Evolutionary conservation across 2,797 vertebrate species (phyloP), one percentile per base, ranked within the genome.

Genomic region (Hippocampus kuda): DNA sequence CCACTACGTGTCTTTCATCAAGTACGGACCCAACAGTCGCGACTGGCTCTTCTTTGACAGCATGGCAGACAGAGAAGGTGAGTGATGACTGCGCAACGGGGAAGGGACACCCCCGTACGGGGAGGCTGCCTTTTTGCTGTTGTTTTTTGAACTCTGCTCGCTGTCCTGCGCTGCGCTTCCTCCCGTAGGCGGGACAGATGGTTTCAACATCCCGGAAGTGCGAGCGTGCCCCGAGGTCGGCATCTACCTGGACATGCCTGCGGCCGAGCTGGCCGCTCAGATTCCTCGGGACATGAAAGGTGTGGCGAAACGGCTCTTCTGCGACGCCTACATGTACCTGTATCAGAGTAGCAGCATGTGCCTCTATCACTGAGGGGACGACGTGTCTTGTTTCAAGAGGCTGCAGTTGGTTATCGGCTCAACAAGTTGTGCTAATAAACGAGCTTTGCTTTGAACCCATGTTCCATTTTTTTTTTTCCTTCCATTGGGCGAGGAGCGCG

Each of bases 41-140:
- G 89, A 94, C 85, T 97, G 94, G 94, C 91, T 95, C 87, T 97
- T 97, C 84, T 95, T 95, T 0, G 94, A 97, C 88, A 97, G 94
- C 86, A 97, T 97, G 94, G 93, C 94, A 0, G 94, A 97, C 85
- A 84, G 94, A 68, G 59, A 92, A 0, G 94, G 94, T 94, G 79
- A 88, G 90, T 6, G 4, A 1, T 16, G 7, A 12, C 2, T 22
- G 27, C 16, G 56, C 8, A 22, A 30, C 13, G 59, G 18, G 16
- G 34, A 34, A 30, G 30, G 30, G 30, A 30, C 30, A 30, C 30
- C 30, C 30, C 30, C 30, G 30, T 30, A 30, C 2, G 30, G 30
- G 27, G 27, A 30, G 27, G 27, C 27, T 30, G 27, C 27, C 0
- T 41, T 24, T 49, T 2, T 20, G 2, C 15, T 27, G 1, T 2